These are phyloP conservation scores for Dicrurus megarhynchus DNA, from an alignment of 2,113 vertebrate species.

Conservation along the genomic window DNA sequence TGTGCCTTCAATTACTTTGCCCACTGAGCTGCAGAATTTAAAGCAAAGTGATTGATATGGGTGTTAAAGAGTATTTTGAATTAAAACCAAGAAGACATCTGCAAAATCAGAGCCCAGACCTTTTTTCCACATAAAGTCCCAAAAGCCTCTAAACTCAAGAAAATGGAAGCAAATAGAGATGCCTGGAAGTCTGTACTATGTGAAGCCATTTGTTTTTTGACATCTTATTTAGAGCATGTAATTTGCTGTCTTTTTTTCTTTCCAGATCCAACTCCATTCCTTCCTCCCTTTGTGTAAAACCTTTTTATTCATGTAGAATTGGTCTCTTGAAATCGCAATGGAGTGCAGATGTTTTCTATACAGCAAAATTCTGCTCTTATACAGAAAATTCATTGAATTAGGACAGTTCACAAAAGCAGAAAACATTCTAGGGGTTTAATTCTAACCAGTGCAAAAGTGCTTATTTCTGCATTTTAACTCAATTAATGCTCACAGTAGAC, in stretches of 20 bases:
- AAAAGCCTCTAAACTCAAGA: background rate
- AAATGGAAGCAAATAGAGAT: background rate
- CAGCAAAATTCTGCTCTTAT: background rate
- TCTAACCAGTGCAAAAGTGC: background rate
- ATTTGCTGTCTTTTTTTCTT: background rate
- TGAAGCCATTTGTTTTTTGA: background rate
- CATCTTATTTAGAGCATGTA: background rate
- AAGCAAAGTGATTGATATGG: background rate
- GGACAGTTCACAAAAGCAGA: background rate
- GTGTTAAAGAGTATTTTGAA: background rate
- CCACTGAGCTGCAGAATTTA: background rate
- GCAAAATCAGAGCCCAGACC: background rate
- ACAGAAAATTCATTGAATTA: background rate
- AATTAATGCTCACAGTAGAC: background rate
- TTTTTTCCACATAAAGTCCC: background rate
- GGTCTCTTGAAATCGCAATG: background rate
- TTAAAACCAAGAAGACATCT: background rate
- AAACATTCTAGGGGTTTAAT: background rate
- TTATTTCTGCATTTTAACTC: background rate
- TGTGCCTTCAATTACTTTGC: background rate
- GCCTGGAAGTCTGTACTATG: background rate
- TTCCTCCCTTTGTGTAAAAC: background rate
- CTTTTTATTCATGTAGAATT: background rate
- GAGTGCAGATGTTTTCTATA: background rate
- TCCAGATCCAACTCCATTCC: background rate